A percentile compares a stretch with the other conserved stretches of the same genome.
These are phyloP conservation scores for Eonycteris spelaea DNA, from an alignment of 2,113 vertebrate species.

Conservation along the genomic window DNA sequence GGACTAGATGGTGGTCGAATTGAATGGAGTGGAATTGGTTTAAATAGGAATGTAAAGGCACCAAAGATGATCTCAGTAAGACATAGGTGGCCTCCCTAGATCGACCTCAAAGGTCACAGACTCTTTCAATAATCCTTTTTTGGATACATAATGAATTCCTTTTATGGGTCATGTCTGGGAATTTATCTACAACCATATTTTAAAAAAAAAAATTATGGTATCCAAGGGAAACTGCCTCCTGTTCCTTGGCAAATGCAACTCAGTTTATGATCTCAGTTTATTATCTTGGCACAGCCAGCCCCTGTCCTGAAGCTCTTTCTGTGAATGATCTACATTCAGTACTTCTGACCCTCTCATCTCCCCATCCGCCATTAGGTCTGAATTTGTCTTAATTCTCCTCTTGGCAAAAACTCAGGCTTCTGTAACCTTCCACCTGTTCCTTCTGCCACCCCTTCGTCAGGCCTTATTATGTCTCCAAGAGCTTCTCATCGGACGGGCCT, in stretches of 20 bases:
- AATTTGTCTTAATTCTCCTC: background rate
- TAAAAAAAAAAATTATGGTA: background rate
- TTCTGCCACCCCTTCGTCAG: too few relatives aligned
- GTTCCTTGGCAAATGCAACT: constrained; percentile 50
- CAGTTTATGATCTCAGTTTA: background rate
- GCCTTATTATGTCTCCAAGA: background rate
- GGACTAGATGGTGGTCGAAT: background rate
- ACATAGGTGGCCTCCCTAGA: background rate
- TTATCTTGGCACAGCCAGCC: constrained; percentile 43
- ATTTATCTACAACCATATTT: background rate
- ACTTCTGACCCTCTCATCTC: too few relatives aligned
- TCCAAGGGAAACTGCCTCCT: constrained; percentile 58
- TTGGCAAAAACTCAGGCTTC: background rate
- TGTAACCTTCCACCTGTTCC: background rate
- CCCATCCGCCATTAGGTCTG: background rate
- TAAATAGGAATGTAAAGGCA: too few relatives aligned
- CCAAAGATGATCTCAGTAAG: background rate
- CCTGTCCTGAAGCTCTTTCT: background rate
- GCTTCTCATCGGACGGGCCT: accelerated
- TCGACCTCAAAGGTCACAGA: background rate
- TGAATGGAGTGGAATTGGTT: accelerated
- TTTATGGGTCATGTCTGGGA: background rate
- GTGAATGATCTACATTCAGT: accelerated
- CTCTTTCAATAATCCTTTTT: background rate
- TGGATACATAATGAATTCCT: background rate